Base-by-base conservation (phyloP, 1,140 invertebrate species). In the Pollicipes pollicipes region DNA sequence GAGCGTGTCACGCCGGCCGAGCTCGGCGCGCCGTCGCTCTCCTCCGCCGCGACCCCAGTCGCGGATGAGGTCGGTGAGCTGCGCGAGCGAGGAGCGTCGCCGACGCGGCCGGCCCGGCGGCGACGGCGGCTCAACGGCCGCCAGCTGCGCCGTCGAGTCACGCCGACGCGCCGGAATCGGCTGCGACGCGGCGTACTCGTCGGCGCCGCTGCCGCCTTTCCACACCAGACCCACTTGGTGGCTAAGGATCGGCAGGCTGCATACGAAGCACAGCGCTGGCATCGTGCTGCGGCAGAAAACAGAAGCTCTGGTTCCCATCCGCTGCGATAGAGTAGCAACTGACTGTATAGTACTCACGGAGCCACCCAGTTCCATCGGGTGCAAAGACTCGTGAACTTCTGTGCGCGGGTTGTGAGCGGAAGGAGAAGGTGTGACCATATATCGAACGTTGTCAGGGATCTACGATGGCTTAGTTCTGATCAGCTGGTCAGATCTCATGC, bases 141-240 rank as follows among this genome's bases (percentile, higher is more conserved):
- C 91, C 90, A 72, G 82, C 72, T 24, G 70, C 64, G 30, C 69
- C 67, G 30, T 35, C 35, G 35, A 35, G 69, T 70, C 68, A 72
- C 68, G 30, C 73, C 73, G 30, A 72, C 71, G 35, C 35, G 35
- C 17, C 35, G 17, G 6, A 17, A 35, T 35, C 35, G 35, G 35
- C 35, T 35, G 35, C 35, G 35, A 35, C 6, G 35, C 35, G 35
- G 35, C 58, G 73, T 72, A 72, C 32, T 95, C 91, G 85, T 94
- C 91, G 88, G 90, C 92, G 74, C 91, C 90, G 79, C 93, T 95
- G 76, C 90, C 90, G 64, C 91, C 91, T 77, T 91, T 89, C 90
- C 91, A 95, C 77, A 93, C 87, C 79, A 95, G 80, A 17, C 90
- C 91, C 77, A 94, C 91, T 84, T 95, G 92, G 82, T 95, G 91